Base-by-base conservation (phyloP, 1,140 invertebrate genomes). In the Gyrodactylus salaris region DNA sequence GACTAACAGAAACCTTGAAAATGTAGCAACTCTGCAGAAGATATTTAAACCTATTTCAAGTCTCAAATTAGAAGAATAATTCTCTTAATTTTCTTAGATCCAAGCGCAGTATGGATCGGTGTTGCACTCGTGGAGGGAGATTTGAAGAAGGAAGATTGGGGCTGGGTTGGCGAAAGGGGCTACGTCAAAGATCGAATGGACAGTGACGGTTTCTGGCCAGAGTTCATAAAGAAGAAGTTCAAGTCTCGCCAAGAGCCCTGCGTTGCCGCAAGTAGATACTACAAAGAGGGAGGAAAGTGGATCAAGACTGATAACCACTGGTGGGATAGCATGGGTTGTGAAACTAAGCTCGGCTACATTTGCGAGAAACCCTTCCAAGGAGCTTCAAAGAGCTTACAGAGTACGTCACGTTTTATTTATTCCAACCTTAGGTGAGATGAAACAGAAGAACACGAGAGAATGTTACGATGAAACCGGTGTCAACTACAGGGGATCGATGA, bases 391-490 rank as follows among this genome's bases (percentile, higher is more conserved):
- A 54, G n/a, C n/a, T 16, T n/a, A 16, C 34, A 54, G 34, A 54
- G 34, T 54, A 54, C 7, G 34, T 54, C 16, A 21, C 20, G 68
- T 69, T 69, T 21, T 16, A 19, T 7, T 7, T 69, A 7, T 69
- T n/a, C 24, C 23, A 69, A 21, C 23, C 19, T 21, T 69, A n/a
- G 24, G 2, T n/a, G 7, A n/a, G 23, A 16, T 69, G 16, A 21
- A 20, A n/a, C 1, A n/a, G 20, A n/a, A 19, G 23, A 22, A 1
- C 1, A 25, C 23, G n/a, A 16, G 71, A 78, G 78, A 78, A 22
- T 78, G 78, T 73, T 78, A 78, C 73, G 68, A 26, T 16, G 77
- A 69, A n/a, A 76, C 73, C 74, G 78, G 78, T 16, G 34, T 25
- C 22, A 25, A 74, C 27, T 78, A 78, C 69, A 73, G 77, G 24